A percentile compares a stretch with the other conserved stretches of the same genome.
phyloP scores from a whole-genome alignment of 2,888 invertebrate species.

The Conops quadrifasciatus region DNA sequence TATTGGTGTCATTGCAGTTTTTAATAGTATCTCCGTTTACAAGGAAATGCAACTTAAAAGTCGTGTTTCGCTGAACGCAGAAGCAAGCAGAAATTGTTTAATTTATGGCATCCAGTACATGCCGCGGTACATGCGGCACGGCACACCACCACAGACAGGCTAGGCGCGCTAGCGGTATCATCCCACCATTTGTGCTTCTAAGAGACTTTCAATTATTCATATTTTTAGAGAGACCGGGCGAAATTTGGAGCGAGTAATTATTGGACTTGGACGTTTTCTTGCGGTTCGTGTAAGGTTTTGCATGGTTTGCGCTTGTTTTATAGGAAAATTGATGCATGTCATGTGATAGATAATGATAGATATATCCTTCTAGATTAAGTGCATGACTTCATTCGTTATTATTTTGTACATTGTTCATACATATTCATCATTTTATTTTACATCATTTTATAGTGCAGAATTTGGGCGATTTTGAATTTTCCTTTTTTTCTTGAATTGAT shows the following conservation, averaged over 20 bases:
- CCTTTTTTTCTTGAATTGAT: too few species aligned
- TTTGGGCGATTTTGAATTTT: too few species aligned
- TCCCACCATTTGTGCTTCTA: too few species aligned
- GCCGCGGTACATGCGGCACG: background rate
- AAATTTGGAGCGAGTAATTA: too few species aligned
- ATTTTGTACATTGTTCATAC: too few species aligned
- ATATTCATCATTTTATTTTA: too few species aligned
- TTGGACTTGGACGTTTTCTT: slow-evolving; percentile 8
- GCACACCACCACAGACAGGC: background rate
- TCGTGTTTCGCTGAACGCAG: background rate
- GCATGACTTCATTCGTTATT: too few species aligned
- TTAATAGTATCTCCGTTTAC: slow-evolving; percentile 11
- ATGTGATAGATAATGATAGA: slow-evolving; percentile 60
- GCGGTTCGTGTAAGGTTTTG: slow-evolving; percentile 25
- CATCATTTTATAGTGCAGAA: too few species aligned
- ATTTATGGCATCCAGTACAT: background rate
- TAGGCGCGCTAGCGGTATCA: too few species aligned
- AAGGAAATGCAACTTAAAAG: slow-evolving; percentile 18
- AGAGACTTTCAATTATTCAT: too few species aligned
- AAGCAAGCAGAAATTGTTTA: slow-evolving; percentile 19
- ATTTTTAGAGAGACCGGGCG: too few species aligned
- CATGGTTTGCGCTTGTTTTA: slow-evolving; percentile 15
- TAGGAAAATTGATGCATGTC: slow-evolving; percentile 60
- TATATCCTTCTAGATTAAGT: slow-evolving; percentile 12
- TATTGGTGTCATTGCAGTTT: background rate